Percentiles rank a stretch among this genome's conserved stretches.
phyloP scores from a whole-genome alignment of 2,888 invertebrate species.

The Ypsolopha scabrella region DNA sequence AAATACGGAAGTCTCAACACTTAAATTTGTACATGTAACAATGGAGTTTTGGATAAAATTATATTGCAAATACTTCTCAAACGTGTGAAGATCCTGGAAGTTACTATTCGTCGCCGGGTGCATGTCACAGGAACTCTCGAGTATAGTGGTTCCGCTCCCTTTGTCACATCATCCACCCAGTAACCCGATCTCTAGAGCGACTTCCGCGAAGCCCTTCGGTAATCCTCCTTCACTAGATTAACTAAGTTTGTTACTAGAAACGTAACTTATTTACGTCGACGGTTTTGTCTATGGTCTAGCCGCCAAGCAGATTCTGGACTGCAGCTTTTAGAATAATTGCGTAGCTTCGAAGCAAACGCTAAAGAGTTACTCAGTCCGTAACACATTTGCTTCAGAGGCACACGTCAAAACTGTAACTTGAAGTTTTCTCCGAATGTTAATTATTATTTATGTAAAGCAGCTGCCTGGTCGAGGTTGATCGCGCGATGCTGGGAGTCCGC shows the following conservation, averaged over 20 bases:
- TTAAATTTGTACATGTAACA: too few species aligned
- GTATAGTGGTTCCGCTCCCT: slow-evolving; percentile 52
- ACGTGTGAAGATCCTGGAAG: not conserved
- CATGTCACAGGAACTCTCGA: slow-evolving; percentile 39
- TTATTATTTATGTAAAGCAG: slow-evolving; percentile 69
- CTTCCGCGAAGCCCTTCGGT: slow-evolving; percentile 63
- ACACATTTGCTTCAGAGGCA: not conserved
- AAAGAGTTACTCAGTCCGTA: too few species aligned
- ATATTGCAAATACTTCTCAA: not conserved
- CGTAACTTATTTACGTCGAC: not conserved
- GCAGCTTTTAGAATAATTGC: too few species aligned
- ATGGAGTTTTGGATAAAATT: too few species aligned
- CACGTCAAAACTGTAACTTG: not conserved
- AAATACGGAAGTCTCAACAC: too few species aligned
- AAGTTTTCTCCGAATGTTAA: slow-evolving; percentile 35
- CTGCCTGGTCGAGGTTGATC: slow-evolving; percentile 62
- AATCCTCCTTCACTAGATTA: slow-evolving; percentile 29
- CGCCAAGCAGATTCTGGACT: too few species aligned
- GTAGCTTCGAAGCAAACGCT: too few species aligned
- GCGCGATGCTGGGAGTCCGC: slow-evolving; percentile 52
- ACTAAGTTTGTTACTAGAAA: not conserved
- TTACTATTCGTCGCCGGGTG: not conserved
- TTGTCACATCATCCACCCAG: slow-evolving; percentile 32
- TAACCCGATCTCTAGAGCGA: slow-evolving; percentile 50
- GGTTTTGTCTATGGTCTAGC: too few species aligned